Conservation (phyloP, 1,140 invertebrate species). For the Atopsyche davidsoni region DNA sequence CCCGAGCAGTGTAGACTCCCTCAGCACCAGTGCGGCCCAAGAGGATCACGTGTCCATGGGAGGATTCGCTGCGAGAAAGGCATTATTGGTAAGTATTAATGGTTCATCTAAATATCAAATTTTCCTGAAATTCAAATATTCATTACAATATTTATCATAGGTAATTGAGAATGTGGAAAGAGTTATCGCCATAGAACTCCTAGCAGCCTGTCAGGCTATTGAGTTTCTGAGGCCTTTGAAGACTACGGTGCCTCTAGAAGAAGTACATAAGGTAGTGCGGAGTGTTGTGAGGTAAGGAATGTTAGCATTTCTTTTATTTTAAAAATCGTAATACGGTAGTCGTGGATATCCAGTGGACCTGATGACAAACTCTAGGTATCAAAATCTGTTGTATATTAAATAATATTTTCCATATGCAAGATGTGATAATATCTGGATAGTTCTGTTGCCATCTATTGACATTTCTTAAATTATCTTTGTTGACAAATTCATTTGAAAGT, state of each 20-base stretch:
- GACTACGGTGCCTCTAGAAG: conserved; percentile 63
- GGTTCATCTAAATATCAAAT: neutral
- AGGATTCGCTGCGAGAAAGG: conserved; percentile 65
- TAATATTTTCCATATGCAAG: no score
- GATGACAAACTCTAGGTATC: no score
- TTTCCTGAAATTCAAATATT: neutral
- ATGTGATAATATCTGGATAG: no score
- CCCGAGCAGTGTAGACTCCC: conserved; percentile 64
- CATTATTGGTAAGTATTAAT: conserved; percentile 38
- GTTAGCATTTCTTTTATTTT: no score
- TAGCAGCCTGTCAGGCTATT: conserved; percentile 69
- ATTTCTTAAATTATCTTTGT: no score
- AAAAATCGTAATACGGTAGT: no score
- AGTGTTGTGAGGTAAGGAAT: conserved; percentile 46
- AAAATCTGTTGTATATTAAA: no score
- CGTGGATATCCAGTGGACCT: no score
- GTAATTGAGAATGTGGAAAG: conserved; percentile 64
- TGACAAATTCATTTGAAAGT: no score
- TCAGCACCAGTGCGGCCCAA: conserved; percentile 68
- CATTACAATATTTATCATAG: conserved; percentile 28
- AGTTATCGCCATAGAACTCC: conserved; percentile 66
- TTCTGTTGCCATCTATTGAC: no score
- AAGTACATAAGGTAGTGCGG: conserved; percentile 61
- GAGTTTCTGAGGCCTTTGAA: conserved; percentile 68
- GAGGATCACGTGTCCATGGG: conserved; percentile 77